Conservation (phyloP, 2,797 vertebrate genomes). For the Leptodactylus fallax region DNA sequence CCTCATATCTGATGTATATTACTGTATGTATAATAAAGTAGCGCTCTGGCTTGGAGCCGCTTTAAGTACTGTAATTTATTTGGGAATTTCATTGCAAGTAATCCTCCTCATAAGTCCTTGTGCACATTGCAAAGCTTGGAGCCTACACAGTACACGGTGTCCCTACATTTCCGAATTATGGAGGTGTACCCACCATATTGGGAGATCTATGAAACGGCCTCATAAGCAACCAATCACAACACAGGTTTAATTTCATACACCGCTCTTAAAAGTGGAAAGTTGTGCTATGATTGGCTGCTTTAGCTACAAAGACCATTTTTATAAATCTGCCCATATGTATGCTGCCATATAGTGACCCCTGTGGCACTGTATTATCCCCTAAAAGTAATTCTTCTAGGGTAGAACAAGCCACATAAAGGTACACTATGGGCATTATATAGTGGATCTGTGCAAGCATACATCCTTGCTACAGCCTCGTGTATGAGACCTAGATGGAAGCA, state of each 20-base stretch:
- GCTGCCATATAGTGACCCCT: background rate
- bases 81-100: background rate
- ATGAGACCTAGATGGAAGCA: background rate
- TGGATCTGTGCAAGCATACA: background rate
- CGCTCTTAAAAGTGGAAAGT: too few relatives aligned
- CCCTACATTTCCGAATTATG: background rate
- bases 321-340: too few relatives aligned
- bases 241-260: too few relatives aligned
- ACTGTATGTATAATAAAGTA: slow-evolving; percentile 11
- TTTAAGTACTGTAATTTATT: background rate
- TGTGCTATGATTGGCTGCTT: too few relatives aligned
- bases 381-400: too few relatives aligned
- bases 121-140: background rate
- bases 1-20: slow-evolving; percentile 2
- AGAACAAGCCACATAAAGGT: background rate
- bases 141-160: background rate
- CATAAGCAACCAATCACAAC: too few relatives aligned
- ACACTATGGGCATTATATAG: background rate
- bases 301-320: too few relatives aligned
- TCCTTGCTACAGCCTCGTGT: background rate
- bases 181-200: background rate
- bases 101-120: too few relatives aligned
- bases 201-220: too few relatives aligned
- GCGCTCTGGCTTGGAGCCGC: background rate
- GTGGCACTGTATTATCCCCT: background rate